Conservation (phyloP, 2,797 vertebrate species). For the Thamnophis elegans region DNA sequence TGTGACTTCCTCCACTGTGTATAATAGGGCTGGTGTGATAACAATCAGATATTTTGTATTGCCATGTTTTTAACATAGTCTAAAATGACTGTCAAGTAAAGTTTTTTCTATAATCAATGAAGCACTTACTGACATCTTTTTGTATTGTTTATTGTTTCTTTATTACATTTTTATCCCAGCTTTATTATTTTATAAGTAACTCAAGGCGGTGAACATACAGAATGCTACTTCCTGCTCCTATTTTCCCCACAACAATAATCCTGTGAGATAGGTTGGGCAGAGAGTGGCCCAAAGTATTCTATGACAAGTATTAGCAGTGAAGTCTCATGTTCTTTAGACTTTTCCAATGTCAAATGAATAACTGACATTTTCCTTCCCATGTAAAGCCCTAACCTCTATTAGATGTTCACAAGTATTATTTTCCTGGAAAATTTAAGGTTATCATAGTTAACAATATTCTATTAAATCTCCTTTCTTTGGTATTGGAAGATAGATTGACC, state of each 20-base stretch:
- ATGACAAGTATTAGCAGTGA: neutral
- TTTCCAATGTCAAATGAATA: neutral
- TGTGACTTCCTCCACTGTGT: neutral
- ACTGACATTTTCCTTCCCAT: neutral
- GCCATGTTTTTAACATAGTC: neutral
- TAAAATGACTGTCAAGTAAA: neutral
- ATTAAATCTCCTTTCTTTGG: neutral
- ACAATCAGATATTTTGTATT: neutral
- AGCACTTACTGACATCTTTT: neutral
- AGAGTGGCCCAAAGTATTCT: neutral
- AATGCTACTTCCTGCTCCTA: neutral
- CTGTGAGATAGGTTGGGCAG: neutral
- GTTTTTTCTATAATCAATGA: neutral
- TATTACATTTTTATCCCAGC: neutral
- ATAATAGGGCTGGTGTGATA: neutral
- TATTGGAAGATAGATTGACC: neutral
- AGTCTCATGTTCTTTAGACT: neutral
- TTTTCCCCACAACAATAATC: neutral
- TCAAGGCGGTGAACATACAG: neutral
- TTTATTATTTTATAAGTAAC: neutral
- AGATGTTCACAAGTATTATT: neutral
- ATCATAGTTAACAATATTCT: neutral
- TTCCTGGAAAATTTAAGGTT: neutral
- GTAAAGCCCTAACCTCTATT: neutral
- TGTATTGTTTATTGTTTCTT: neutral